phyloP scores from a whole-genome alignment of 2,797 vertebrate genomes.

The Microchirus variegatus region DNA sequence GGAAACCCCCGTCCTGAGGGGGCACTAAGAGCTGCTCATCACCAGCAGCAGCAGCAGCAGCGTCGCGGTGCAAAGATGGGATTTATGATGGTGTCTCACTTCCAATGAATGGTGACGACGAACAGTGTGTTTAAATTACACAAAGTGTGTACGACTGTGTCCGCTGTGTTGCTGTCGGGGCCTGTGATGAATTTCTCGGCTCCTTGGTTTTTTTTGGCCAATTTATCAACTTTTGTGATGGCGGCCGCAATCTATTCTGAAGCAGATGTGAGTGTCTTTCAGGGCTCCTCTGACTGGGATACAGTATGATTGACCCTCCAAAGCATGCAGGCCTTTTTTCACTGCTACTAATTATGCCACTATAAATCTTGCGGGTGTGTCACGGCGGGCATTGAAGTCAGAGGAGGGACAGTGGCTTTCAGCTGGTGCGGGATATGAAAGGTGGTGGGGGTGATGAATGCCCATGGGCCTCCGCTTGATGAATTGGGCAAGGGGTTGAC shows the following conservation, averaged over 20 bases:
- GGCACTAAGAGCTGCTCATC: slow-evolving; percentile 61
- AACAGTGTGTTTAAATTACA: slow-evolving; percentile 47
- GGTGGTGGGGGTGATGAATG: slow-evolving; percentile 78
- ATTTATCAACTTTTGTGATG: slow-evolving; percentile 66
- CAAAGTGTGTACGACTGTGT: slow-evolving; percentile 54
- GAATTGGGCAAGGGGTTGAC: slow-evolving; percentile 78
- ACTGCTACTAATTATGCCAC: slow-evolving; percentile 78
- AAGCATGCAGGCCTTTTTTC: slow-evolving; percentile 66
- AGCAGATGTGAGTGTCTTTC: slow-evolving; percentile 62
- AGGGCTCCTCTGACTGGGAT: slow-evolving; percentile 51
- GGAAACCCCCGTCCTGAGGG: slow-evolving; percentile 72
- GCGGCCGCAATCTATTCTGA: slow-evolving; percentile 54
- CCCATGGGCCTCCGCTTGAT: slow-evolving; percentile 77
- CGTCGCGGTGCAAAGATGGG: slow-evolving; percentile 48
- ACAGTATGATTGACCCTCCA: slow-evolving; percentile 67
- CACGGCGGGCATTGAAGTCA: slow-evolving; percentile 76
- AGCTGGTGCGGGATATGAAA: slow-evolving; percentile 80
- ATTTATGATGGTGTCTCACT: slow-evolving; percentile 52
- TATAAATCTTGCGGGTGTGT: slow-evolving; percentile 80
- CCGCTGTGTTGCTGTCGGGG: slow-evolving; percentile 42
- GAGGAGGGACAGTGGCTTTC: slow-evolving; percentile 79
- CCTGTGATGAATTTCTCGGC: slow-evolving; percentile 54
- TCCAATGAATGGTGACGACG: slow-evolving; percentile 56
- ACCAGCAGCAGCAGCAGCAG: slow-evolving; percentile 36
- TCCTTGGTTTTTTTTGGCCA: slow-evolving; percentile 60